Conservation (phyloP, 2,113 vertebrate genomes). For the Leptosomus discolor region DNA sequence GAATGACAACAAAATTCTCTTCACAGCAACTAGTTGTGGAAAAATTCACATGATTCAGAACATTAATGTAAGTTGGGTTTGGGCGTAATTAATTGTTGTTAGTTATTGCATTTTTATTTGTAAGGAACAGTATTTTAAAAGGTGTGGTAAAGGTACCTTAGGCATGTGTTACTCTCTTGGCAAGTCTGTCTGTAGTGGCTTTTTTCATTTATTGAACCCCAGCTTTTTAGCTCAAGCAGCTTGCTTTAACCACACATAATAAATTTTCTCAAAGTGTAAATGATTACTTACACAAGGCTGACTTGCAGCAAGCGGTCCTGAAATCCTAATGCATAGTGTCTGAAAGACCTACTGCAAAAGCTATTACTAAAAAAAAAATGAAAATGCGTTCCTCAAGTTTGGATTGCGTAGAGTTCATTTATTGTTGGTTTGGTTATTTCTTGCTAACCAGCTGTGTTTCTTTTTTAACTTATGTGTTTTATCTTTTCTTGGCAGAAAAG, state of each 20-base stretch:
- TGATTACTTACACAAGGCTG: background rate
- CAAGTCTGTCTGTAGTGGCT: background rate
- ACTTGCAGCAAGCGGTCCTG: background rate
- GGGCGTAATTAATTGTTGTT: background rate
- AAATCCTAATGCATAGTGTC: background rate
- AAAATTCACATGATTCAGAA: background rate
- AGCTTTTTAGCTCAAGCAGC: background rate
- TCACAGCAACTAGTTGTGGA: background rate
- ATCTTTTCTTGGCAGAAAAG: background rate
- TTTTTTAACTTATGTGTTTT: background rate
- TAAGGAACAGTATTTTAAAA: background rate
- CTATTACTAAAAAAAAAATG: background rate
- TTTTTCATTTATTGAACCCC: background rate
- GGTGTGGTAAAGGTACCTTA: background rate
- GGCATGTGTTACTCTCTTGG: background rate
- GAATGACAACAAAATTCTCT: background rate
- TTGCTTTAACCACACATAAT: background rate
- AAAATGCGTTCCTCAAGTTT: background rate
- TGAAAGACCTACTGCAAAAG: background rate
- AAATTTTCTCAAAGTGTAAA: background rate
- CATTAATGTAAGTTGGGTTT: background rate
- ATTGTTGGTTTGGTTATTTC: background rate
- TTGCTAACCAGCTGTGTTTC: background rate
- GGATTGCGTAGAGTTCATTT: background rate
- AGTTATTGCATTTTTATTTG: background rate